Conservation (phyloP, 1,140 invertebrate genomes). For the Drosophila lacertosa region DNA sequence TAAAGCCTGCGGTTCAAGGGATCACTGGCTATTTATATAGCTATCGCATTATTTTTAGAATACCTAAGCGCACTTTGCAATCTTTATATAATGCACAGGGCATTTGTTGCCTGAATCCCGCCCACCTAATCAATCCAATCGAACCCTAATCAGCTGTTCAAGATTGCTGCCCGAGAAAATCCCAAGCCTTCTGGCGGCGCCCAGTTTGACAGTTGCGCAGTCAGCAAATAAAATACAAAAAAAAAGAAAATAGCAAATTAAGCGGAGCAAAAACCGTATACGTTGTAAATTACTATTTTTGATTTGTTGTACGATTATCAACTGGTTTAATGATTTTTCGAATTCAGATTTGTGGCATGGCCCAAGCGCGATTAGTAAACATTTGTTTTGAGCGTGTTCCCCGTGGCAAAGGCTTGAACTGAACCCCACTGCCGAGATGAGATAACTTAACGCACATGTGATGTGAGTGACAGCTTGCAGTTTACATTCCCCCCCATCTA, state of each 20-base stretch:
- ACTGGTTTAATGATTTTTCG: conserved; percentile 53
- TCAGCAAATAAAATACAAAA: conserved; percentile 11
- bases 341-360: conserved; percentile 65
- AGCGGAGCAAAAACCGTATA: conserved; percentile 23
- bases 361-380: conserved; percentile 58
- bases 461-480: conserved; percentile 35
- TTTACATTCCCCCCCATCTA: conserved; percentile 2
- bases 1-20: conserved; percentile 16
- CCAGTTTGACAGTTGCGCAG: conserved; percentile 15
- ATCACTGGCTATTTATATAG: conserved; percentile 46
- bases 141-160: conserved; percentile 29
- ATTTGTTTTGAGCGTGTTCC: conserved; percentile 78
- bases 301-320: conserved; percentile 57
- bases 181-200: conserved; percentile 22
- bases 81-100: conserved; percentile 12
- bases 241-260: too few species aligned
- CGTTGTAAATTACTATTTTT: conserved; percentile 38
- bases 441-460: conserved; percentile 61
- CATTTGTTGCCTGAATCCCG: conserved; percentile 49
- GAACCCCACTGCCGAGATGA: conserved; percentile 46
- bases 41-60: conserved; percentile 59
- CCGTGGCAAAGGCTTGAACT: conserved; percentile 48
- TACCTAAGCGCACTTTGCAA: conserved; percentile 25
- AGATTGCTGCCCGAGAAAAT: conserved; percentile 28
- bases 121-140: conserved; percentile 55